Conservation (phyloP, 2,888 invertebrate genomes). For the Troglohyphantes excavatus region DNA sequence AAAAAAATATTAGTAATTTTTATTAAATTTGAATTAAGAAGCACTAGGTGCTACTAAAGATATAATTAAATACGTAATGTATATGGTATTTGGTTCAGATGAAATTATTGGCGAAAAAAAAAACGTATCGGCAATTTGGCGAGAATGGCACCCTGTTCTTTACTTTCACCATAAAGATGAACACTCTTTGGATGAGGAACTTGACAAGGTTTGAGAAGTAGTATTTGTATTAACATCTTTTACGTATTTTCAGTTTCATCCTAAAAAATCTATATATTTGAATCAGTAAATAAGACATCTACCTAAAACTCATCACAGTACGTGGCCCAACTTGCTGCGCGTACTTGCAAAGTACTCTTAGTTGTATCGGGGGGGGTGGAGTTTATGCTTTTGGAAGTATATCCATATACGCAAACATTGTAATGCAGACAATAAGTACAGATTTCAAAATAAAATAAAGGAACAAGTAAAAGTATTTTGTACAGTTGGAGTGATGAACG, state of each 20-base stretch:
- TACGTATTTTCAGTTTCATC: neutral
- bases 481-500: constrained; percentile 41
- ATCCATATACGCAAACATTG: neutral
- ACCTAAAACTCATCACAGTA: constrained; percentile 21
- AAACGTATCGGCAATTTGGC: too few relatives aligned
- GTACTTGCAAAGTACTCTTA: neutral
- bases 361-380: neutral
- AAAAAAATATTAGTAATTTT: too few relatives aligned
- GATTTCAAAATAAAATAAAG: neutral
- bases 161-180: constrained; percentile 44
- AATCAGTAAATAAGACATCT: constrained; percentile 11
- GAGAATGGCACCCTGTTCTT: too few relatives aligned
- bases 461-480: constrained; percentile 28
- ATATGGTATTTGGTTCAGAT: too few relatives aligned
- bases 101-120: too few relatives aligned
- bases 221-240: constrained; percentile 36
- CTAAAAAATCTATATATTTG: neutral
- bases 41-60: too few relatives aligned
- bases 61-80: too few relatives aligned
- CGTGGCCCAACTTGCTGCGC: constrained; percentile 18
- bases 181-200: constrained; percentile 78
- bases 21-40: too few relatives aligned
- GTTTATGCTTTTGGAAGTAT: neutral
- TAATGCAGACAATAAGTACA: neutral
- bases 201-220: constrained; percentile 71